phyloP scores from a whole-genome alignment of 2,797 vertebrate genomes.

The Malacoraja senta region DNA sequence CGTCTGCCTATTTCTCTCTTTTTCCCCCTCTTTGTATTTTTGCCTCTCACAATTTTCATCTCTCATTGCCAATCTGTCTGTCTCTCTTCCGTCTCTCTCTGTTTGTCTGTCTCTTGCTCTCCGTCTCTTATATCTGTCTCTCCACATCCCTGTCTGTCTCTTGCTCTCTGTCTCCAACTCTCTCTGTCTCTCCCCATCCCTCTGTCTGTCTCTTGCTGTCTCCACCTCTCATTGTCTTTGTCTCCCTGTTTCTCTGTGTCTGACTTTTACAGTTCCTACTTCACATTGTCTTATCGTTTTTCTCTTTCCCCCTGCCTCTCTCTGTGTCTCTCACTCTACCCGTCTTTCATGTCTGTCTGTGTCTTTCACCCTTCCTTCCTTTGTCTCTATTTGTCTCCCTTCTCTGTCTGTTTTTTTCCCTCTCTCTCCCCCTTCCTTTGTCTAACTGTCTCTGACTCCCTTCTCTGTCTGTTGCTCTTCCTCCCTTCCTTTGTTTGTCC shows the following conservation, averaged over 20 bases:
- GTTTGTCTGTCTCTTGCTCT: neutral
- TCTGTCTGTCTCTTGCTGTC: neutral
- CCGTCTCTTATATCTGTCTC: neutral
- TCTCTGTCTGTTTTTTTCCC: neutral
- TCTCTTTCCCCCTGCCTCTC: neutral
- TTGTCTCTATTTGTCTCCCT: neutral
- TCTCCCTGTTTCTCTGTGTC: too few relatives aligned
- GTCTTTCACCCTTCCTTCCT: neutral
- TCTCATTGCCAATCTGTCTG: neutral
- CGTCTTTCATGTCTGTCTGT: neutral
- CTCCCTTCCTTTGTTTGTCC: too few relatives aligned
- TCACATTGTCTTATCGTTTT: neutral
- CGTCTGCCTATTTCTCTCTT: neutral
- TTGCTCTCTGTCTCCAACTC: neutral
- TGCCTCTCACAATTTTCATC: neutral
- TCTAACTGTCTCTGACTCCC: neutral
- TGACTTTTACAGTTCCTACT: too few relatives aligned
- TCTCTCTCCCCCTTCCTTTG: neutral
- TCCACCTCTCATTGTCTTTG: too few relatives aligned
- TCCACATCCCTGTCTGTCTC: neutral
- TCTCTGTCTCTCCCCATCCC: too few relatives aligned
- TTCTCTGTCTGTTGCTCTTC: neutral
- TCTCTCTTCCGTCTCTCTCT: neutral
- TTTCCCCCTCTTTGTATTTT: neutral
- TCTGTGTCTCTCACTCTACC: neutral